phyloP scores from a whole-genome alignment of 2,888 invertebrate species.

The Diplolepis rosae region DNA sequence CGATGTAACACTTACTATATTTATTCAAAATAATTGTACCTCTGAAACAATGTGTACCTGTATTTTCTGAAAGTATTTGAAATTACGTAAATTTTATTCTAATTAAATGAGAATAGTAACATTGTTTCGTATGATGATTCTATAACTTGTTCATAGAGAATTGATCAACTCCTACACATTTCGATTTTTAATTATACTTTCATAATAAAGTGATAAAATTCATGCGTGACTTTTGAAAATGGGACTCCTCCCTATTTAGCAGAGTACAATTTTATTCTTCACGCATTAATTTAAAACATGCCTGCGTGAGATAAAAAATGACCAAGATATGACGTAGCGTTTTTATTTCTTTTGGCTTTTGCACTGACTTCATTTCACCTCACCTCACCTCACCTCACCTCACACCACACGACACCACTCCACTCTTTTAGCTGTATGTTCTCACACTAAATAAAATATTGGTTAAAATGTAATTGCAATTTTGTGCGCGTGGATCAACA shows the following conservation, averaged over 20 bases:
- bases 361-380: slow-evolving; percentile 19
- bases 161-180: too few relatives aligned
- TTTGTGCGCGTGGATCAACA: slow-evolving; percentile 1
- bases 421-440: slow-evolving; percentile 3
- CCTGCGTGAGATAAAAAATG: slow-evolving; percentile 18
- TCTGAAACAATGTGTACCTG: too few relatives aligned
- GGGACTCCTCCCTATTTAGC: neutral
- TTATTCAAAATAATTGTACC: too few relatives aligned
- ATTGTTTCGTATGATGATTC: too few relatives aligned
- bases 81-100: too few relatives aligned
- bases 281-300: slow-evolving; percentile 13
- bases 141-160: too few relatives aligned
- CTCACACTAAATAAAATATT: slow-evolving; percentile 11
- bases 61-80: too few relatives aligned
- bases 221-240: neutral
- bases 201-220: neutral
- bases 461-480: neutral
- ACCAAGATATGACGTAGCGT: slow-evolving; percentile 23
- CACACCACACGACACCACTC: neutral
- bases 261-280: neutral
- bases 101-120: too few relatives aligned
- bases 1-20: too few relatives aligned
- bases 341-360: slow-evolving; percentile 12
- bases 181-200: too few relatives aligned
- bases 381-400: neutral